Evolutionary conservation across 1,140 invertebrate species (phyloP).

Genomic region (Zaprionus tsacasi): DNA sequence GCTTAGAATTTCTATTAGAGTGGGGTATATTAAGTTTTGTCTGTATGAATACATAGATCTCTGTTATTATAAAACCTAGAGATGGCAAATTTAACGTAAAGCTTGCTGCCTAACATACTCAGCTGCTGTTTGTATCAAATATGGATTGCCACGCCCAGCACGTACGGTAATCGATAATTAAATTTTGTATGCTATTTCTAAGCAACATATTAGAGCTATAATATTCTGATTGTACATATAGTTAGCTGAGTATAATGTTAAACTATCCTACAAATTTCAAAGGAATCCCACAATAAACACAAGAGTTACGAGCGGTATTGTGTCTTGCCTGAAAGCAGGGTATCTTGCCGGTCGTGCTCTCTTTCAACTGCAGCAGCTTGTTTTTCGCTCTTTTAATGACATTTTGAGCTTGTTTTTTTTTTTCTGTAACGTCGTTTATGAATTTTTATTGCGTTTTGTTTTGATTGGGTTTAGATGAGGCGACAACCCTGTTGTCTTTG

Average conservation of each 20-base stretch:
- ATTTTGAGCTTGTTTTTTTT: neutral
- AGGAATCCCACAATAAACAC: too few relatives aligned
- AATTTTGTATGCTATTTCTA: too few relatives aligned
- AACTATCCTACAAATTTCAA: too few relatives aligned
- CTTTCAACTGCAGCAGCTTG: neutral
- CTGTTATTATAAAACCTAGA: neutral
- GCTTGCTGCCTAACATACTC: too few relatives aligned
- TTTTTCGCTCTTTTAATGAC: neutral
- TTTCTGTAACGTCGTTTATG: neutral
- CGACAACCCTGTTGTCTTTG: conserved; percentile 47
- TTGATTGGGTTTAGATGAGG: neutral
- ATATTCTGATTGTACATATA: too few relatives aligned
- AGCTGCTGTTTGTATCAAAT: too few relatives aligned
- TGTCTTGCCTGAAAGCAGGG: neutral
- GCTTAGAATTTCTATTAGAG: too few relatives aligned
- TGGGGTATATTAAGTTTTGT: neutral
- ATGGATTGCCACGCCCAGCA: too few relatives aligned
- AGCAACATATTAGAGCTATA: too few relatives aligned
- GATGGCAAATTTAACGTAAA: neutral
- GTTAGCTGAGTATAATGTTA: too few relatives aligned
- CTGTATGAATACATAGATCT: neutral
- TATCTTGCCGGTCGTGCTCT: neutral
- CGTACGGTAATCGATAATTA: too few relatives aligned
- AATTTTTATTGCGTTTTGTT: conserved; percentile 3
- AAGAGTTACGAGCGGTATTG: too few relatives aligned